Evolutionary conservation across 92 coral and sea anemone genomes (phyloP).

Genomic region (Parazoanthus swiftii): DNA sequence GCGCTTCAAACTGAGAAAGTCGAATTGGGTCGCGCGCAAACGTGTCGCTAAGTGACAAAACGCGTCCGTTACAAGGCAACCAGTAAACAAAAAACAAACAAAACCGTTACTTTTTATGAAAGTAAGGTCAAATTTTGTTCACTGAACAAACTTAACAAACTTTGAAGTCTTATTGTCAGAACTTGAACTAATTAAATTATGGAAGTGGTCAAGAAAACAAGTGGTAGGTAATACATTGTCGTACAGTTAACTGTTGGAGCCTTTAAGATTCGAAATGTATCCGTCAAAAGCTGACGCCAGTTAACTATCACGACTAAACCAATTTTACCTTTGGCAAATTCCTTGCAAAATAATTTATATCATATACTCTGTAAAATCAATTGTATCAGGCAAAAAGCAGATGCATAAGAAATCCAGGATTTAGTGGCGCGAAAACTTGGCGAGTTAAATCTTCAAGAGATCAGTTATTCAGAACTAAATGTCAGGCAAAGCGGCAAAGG

Average conservation of each 20-base stretch:
- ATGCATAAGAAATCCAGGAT: no score
- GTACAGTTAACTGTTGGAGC: neutral
- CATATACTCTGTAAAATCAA: neutral
- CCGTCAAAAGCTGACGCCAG: constrained; percentile 14
- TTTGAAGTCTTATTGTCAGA: neutral
- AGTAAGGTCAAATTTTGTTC: constrained; percentile 1
- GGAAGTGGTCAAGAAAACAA: constrained; percentile 12
- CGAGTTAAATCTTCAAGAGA: neutral
- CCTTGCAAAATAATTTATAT: neutral
- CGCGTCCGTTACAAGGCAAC: constrained; percentile 32
- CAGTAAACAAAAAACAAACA: constrained; percentile 5
- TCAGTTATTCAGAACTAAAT: neutral
- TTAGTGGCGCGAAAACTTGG: no score
- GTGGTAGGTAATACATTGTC: neutral
- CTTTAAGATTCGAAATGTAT: neutral
- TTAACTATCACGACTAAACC: neutral
- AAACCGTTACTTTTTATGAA: neutral
- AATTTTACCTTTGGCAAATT: neutral
- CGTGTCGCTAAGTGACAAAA: neutral
- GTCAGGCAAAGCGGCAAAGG: neutral
- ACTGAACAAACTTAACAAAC: constrained; percentile 2
- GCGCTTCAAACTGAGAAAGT: neutral
- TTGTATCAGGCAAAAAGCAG: neutral
- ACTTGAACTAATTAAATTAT: neutral
- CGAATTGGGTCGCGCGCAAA: neutral